Evolutionary conservation across 2,888 invertebrate genomes (phyloP).

Genomic region (Apoda limacodes): DNA sequence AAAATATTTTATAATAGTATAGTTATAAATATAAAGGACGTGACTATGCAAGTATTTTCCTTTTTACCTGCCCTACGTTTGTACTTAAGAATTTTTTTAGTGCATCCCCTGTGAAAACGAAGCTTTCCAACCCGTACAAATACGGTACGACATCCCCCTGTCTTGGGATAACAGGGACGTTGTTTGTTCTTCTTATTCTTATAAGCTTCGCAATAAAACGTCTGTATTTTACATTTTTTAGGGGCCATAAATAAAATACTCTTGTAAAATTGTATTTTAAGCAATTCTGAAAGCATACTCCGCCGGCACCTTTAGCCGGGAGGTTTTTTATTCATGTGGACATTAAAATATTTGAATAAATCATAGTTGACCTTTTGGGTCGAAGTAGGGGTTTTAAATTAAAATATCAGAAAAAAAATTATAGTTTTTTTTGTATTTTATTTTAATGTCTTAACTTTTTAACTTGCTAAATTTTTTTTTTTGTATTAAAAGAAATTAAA

Average conservation of each 20-base stretch:
- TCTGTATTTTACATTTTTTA: constrained; percentile 66
- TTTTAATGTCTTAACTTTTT: too few species aligned
- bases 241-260: constrained; percentile 57
- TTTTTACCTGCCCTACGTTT: constrained; percentile 31
- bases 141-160: constrained; percentile 51
- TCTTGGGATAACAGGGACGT: constrained; percentile 51
- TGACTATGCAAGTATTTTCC: constrained; percentile 9
- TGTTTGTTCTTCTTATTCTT: constrained; percentile 66
- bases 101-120: constrained; percentile 29
- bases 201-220: constrained; percentile 64
- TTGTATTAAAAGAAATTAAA: too few species aligned
- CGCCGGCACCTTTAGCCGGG: constrained; percentile 47
- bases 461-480: too few species aligned
- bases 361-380: too few species aligned
- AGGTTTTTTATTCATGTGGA: constrained; percentile 32
- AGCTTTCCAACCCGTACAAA: constrained; percentile 36
- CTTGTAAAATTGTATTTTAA: constrained; percentile 67
- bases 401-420: too few species aligned
- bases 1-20: constrained; percentile 5
- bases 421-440: too few species aligned
- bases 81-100: constrained; percentile 30
- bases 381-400: too few species aligned
- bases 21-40: too few species aligned
- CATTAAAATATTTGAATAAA: constrained; percentile 41
- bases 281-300: constrained; percentile 51